These are phyloP conservation scores for Nasonia vitripennis DNA, from an alignment of 1,140 invertebrate genomes.

Conservation along the genomic window DNA sequence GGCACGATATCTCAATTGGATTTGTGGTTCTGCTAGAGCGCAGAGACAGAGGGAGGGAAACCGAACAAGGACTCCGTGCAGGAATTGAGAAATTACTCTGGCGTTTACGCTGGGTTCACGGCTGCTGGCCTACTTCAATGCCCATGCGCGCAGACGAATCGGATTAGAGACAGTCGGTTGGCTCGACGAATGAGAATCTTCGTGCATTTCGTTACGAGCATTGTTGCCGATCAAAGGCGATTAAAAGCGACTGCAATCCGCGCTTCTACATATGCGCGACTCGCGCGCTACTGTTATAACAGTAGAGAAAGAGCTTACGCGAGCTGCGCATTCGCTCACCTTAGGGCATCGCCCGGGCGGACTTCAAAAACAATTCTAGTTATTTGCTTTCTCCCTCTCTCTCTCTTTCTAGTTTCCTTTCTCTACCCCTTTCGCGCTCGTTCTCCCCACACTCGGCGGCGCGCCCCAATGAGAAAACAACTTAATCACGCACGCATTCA, in stretches of 20 bases:
- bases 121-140: constrained; percentile 64
- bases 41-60: neutral
- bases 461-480: constrained; percentile 18
- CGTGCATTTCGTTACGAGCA: constrained; percentile 54
- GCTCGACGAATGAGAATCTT: constrained; percentile 62
- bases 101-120: constrained; percentile 56
- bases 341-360: neutral
- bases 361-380: constrained; percentile 23
- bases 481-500: neutral
- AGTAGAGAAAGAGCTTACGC: neutral
- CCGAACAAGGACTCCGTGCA: constrained; percentile 3
- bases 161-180: constrained; percentile 62
- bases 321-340: neutral
- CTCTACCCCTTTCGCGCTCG: neutral
- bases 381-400: constrained; percentile 1
- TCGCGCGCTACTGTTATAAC: neutral
- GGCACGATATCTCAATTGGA: constrained; percentile 52
- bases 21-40: constrained; percentile 50
- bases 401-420: neutral
- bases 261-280: neutral
- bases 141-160: constrained; percentile 55
- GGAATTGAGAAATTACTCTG: neutral
- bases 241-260: constrained; percentile 19
- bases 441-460: neutral
- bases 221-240: constrained; percentile 50